Percentiles rank a stretch among this genome's conserved stretches.
These are phyloP conservation scores for Malurus splendens DNA, from an alignment of 2,797 vertebrate genomes.

Conservation along the genomic window DNA sequence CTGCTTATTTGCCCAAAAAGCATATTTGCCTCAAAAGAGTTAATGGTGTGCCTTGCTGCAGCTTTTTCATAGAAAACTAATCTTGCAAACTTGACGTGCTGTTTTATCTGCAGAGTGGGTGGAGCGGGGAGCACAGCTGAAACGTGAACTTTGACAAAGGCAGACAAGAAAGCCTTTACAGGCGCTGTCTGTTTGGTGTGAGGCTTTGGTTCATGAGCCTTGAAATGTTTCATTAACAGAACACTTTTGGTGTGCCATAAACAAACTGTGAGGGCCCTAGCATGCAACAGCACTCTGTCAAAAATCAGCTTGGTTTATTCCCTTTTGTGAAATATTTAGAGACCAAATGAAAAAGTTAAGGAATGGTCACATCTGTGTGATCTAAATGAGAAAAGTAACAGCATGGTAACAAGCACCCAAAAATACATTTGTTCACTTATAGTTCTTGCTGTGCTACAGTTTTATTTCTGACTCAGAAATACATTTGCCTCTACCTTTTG, in stretches of 20 bases:
- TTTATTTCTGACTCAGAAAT: not conserved
- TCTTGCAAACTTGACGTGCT: slow-evolving; percentile 61
- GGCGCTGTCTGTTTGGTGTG: slow-evolving; percentile 30
- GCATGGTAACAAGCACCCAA: not conserved
- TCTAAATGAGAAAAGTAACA: not conserved
- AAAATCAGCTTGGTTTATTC: not conserved
- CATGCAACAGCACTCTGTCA: not conserved
- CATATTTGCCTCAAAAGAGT: not conserved
- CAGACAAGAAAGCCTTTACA: slow-evolving; percentile 21
- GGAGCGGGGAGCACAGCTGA: slow-evolving; percentile 67
- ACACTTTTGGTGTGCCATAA: slow-evolving; percentile 4
- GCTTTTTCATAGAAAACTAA: not conserved
- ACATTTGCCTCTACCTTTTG: not conserved
- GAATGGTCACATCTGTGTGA: not conserved
- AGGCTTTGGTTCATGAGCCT: slow-evolving; percentile 62
- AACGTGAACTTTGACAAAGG: slow-evolving; percentile 62
- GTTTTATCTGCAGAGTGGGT: slow-evolving; percentile 79
- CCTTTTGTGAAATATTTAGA: not conserved
- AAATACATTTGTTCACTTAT: not conserved
- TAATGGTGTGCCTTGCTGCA: not conserved
- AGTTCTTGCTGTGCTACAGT: not conserved
- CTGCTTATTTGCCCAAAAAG: not conserved
- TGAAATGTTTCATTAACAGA: slow-evolving; percentile 57
- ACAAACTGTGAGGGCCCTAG: not conserved
- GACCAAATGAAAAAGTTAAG: not conserved